Evolutionary conservation across 1,140 invertebrate genomes (phyloP).

Genomic region (Bombus cullumanus): DNA sequence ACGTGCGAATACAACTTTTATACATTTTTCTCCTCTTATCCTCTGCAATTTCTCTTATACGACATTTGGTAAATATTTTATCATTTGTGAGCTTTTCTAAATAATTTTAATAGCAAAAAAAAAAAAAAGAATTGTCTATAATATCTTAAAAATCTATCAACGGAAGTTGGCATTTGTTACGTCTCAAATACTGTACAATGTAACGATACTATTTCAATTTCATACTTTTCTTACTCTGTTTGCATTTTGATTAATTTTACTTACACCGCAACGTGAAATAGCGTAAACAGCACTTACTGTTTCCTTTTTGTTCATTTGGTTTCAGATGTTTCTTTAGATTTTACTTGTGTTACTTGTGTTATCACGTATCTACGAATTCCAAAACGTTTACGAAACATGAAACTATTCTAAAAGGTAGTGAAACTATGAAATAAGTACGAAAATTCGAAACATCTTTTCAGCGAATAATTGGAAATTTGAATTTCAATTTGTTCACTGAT

Average conservation of each 20-base stretch:
- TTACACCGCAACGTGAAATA: neutral
- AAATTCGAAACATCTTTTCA: too few relatives aligned
- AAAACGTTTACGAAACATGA: neutral
- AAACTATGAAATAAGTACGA: neutral
- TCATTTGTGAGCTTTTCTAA: neutral
- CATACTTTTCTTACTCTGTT: neutral
- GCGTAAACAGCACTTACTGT: neutral
- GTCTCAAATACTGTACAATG: too few relatives aligned
- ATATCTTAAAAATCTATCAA: too few relatives aligned
- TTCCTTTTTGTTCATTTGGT: neutral
- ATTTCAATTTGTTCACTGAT: neutral
- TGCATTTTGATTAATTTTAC: neutral
- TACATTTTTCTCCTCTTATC: too few relatives aligned
- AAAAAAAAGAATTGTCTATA: too few relatives aligned
- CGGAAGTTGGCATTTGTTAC: too few relatives aligned
- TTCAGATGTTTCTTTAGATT: neutral
- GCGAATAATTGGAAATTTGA: neutral
- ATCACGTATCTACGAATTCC: neutral
- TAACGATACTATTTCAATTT: neutral
- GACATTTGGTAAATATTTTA: too few relatives aligned
- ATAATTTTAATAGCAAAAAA: too few relatives aligned
- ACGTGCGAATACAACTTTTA: too few relatives aligned
- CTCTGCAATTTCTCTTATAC: too few relatives aligned
- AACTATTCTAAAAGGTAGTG: neutral
- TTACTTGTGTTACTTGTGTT: neutral